These are phyloP conservation scores for Pangasius mekongensis DNA, from an alignment of 2,797 vertebrate species.

Conservation along the genomic window DNA sequence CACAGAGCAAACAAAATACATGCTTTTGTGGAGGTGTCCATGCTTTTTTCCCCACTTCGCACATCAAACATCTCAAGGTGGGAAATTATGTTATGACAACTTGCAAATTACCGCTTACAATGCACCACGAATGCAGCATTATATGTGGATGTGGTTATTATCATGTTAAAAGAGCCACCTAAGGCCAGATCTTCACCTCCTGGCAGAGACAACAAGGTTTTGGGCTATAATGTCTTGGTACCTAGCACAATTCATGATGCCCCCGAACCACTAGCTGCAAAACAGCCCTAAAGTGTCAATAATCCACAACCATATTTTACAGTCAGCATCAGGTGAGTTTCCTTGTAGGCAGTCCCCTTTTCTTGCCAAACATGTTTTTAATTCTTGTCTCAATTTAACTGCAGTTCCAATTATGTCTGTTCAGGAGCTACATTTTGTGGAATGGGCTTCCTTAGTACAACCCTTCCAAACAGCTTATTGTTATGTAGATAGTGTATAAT, in stretches of 20 bases:
- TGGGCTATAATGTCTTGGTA: neutral
- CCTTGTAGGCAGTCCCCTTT: neutral
- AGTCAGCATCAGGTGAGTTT: neutral
- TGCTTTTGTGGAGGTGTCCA: neutral
- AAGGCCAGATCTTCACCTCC: neutral
- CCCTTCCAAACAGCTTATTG: neutral
- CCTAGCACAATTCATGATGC: neutral
- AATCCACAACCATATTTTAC: neutral
- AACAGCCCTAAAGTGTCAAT: neutral
- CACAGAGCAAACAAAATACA: neutral
- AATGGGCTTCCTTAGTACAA: neutral
- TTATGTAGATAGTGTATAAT: neutral
- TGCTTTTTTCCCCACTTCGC: neutral
- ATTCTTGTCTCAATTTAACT: neutral
- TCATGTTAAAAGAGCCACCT: neutral
- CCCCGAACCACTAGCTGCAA: neutral
- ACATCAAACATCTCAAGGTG: neutral
- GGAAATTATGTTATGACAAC: neutral
- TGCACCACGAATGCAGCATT: neutral
- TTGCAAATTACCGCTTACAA: neutral
- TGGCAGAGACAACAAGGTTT: neutral
- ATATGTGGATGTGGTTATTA: neutral
- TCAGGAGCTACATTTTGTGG: neutral
- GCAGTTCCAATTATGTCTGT: neutral
- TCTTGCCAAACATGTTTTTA: neutral